Evolutionary conservation across 2,888 invertebrate genomes (phyloP).

Genomic region (Artemia sp.): DNA sequence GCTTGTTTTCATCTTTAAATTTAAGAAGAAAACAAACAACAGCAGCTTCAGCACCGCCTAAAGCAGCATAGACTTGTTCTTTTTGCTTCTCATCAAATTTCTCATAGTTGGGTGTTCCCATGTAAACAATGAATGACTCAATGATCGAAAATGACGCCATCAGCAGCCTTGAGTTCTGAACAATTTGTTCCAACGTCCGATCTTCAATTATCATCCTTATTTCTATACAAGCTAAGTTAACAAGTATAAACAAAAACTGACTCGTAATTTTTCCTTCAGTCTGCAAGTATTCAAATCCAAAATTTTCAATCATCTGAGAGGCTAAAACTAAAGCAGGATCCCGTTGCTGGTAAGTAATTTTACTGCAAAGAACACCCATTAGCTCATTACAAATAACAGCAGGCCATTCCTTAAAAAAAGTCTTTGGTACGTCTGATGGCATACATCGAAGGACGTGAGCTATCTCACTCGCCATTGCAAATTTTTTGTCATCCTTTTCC

Average conservation of each 20-base stretch:
- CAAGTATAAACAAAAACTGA: constrained; percentile 58
- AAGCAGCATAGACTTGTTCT: constrained; percentile 68
- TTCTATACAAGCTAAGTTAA: constrained; percentile 78
- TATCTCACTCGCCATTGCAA: constrained; percentile 64
- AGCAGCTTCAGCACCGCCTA: constrained; percentile 72
- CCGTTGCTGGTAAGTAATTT: constrained; percentile 68
- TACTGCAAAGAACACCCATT: constrained; percentile 64
- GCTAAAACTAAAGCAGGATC: constrained; percentile 72
- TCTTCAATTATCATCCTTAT: constrained; percentile 84
- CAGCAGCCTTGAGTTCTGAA: constrained; percentile 56
- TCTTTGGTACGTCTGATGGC: constrained; percentile 21
- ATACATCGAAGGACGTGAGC: constrained; percentile 43
- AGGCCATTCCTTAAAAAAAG: constrained; percentile 45
- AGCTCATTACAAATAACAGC: constrained; percentile 61
- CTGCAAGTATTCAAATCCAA: constrained; percentile 70
- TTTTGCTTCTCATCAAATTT: constrained; percentile 78
- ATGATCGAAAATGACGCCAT: constrained; percentile 64
- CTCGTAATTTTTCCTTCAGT: constrained; percentile 56
- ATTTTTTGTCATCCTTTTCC: constrained; percentile 72
- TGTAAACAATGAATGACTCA: constrained; percentile 58
- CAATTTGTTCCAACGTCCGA: constrained; percentile 53
- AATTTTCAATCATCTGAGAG: constrained; percentile 55
- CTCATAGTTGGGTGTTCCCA: constrained; percentile 51
- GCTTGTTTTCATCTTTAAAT: constrained; percentile 27
- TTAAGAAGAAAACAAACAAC: constrained; percentile 43